Percentiles rank a stretch among this genome's conserved stretches.
Evolutionary conservation across 2,113 vertebrate genomes (phyloP).

Genomic region (Harpagus bidentatus): DNA sequence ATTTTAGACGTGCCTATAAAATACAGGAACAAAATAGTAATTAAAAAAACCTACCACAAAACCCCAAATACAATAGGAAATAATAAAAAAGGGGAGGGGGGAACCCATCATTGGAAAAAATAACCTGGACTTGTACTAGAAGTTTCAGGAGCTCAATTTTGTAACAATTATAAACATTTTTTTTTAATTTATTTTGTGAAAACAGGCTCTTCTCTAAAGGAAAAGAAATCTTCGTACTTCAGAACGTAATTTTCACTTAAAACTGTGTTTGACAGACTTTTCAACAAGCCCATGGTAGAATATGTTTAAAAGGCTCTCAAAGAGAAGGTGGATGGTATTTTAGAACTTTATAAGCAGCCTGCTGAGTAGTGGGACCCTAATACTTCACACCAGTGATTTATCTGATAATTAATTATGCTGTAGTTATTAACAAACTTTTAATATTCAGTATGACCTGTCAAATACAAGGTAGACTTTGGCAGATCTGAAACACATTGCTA

Average conservation of each 20-base stretch:
- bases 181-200: neutral
- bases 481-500: neutral
- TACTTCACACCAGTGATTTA: neutral
- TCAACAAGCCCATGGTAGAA: neutral
- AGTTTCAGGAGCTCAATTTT: neutral
- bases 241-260: neutral
- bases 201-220: neutral
- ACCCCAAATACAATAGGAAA: neutral
- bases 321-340: neutral
- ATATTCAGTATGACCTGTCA: neutral
- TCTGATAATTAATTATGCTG: neutral
- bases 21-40: neutral
- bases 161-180: neutral
- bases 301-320: neutral
- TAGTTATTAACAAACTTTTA: neutral
- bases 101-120: neutral
- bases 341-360: neutral
- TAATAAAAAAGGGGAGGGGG: neutral
- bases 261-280: neutral
- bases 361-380: neutral
- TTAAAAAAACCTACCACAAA: accelerated
- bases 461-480: neutral
- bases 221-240: neutral
- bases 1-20: neutral
- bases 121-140: neutral